Base-by-base conservation (phyloP, 1,140 invertebrate genomes). In the Drosophila ironensis region DNA sequence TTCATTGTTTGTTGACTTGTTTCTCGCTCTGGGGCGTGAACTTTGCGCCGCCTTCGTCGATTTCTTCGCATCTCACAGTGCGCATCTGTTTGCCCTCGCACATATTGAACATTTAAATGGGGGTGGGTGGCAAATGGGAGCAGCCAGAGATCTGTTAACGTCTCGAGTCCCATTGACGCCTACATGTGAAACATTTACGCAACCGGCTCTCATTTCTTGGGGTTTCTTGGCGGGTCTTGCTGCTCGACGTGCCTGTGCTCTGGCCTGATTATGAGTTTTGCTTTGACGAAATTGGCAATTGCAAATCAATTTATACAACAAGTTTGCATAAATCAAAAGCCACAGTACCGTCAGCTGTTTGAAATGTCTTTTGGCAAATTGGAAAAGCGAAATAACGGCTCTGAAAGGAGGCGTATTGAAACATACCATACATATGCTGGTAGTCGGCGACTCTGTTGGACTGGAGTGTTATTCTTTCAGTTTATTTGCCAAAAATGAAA, bases 401-500 rank as follows among this genome's bases (percentile, higher is more conserved):
- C 30, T n/a, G 30, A 33, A 33, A 5, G n/a, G n/a, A n/a, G 19
- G 27, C 17, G 17, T 33, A 68, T 19, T 16, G 28, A 52, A 19
- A 48, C 20, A 61, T 67, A 52, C n/a, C n/a, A n/a, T 9, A 27
- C n/a, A 30, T 11, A 30, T 37, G 50, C 30, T 27, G 7, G 12
- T 6, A 3, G 9, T 4, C n/a, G n/a, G n/a, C n/a, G n/a, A n/a
- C n/a, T n/a, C n/a, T n/a, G n/a, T n/a, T n/a, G 1, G n/a, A 11
- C 9, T 38, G 24, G 48, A n/a, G 22, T 41, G 63, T 68, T 59
- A 59, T 44, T 59, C 45, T 51, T 52, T 38, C 56, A 60, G 74
- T 84, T 84, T 84, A 84, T 84, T 84, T 84, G 80, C 74, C 66
- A 69, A 69, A 82, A 84, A 84, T 72, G 80, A 80, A 84, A 84